phyloP scores from a whole-genome alignment of 2,888 invertebrate genomes.

The Zygogramma bicolorata region DNA sequence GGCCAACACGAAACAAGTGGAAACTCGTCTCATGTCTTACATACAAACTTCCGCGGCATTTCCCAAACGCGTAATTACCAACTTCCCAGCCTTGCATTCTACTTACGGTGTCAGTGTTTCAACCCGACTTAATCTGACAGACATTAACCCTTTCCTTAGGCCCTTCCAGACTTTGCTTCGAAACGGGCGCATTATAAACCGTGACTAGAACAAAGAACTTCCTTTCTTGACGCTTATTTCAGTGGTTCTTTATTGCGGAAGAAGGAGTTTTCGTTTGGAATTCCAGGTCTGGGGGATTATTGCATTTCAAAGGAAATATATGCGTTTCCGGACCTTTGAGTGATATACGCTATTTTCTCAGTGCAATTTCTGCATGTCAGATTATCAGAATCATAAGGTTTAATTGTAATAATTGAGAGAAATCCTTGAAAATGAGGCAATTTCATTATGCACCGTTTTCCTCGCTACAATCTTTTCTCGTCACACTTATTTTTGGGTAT shows the following conservation, averaged over 20 bases:
- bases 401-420: no score
- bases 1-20: slow-evolving; percentile 5
- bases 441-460: no score
- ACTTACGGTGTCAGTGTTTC: slow-evolving; percentile 8
- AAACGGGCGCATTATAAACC: background rate
- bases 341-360: no score
- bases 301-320: background rate
- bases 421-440: no score
- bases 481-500: no score
- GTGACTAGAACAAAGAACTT: background rate
- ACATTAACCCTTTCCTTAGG: slow-evolving; percentile 4
- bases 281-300: background rate
- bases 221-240: background rate
- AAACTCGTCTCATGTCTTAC: background rate
- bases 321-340: background rate
- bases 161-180: background rate
- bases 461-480: no score
- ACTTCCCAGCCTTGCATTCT: slow-evolving; percentile 6
- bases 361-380: no score
- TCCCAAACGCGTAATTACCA: slow-evolving; percentile 11
- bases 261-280: background rate
- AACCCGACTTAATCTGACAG: slow-evolving; percentile 3
- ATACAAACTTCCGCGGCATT: slow-evolving; percentile 1
- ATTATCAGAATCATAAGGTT: no score
- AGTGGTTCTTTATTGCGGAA: background rate